Evolutionary conservation across 2,888 invertebrate genomes (phyloP).

Genomic region (Cheilosia impressa): DNA sequence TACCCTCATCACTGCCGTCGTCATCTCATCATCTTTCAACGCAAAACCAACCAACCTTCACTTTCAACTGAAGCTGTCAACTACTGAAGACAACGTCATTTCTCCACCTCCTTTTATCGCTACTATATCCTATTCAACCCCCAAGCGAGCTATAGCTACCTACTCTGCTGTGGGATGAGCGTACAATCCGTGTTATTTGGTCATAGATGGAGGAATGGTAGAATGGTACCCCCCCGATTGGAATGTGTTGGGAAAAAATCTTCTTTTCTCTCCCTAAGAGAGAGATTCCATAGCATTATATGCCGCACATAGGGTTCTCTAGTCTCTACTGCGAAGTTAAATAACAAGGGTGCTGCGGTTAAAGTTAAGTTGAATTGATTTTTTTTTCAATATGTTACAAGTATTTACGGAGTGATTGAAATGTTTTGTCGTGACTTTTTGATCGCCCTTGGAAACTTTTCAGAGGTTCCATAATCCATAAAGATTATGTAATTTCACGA

Average conservation of each 20-base stretch:
- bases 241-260: slow-evolving; percentile 52
- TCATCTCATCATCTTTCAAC: slow-evolving; percentile 50
- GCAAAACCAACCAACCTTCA: slow-evolving; percentile 60
- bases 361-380: not conserved
- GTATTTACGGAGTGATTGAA: too few relatives aligned
- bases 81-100: slow-evolving; percentile 65
- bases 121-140: slow-evolving; percentile 40
- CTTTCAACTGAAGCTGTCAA: slow-evolving; percentile 68
- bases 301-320: slow-evolving; percentile 7
- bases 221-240: slow-evolving; percentile 30
- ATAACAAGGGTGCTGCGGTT: slow-evolving; percentile 9
- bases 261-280: slow-evolving; percentile 34
- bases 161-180: slow-evolving; percentile 29
- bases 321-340: slow-evolving; percentile 14
- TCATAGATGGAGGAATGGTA: slow-evolving; percentile 61
- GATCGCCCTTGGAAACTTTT: too few relatives aligned
- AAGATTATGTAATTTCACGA: too few relatives aligned
- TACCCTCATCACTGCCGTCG: slow-evolving; percentile 11
- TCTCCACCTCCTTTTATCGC: slow-evolving; percentile 58
- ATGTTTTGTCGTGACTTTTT: too few relatives aligned
- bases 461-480: too few relatives aligned
- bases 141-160: slow-evolving; percentile 31
- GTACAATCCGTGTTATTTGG: slow-evolving; percentile 55
- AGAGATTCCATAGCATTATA: slow-evolving; percentile 33
- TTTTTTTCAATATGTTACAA: too few relatives aligned